These are phyloP conservation scores for Nebria salina DNA, from an alignment of 2,888 invertebrate species.

Conservation along the genomic window DNA sequence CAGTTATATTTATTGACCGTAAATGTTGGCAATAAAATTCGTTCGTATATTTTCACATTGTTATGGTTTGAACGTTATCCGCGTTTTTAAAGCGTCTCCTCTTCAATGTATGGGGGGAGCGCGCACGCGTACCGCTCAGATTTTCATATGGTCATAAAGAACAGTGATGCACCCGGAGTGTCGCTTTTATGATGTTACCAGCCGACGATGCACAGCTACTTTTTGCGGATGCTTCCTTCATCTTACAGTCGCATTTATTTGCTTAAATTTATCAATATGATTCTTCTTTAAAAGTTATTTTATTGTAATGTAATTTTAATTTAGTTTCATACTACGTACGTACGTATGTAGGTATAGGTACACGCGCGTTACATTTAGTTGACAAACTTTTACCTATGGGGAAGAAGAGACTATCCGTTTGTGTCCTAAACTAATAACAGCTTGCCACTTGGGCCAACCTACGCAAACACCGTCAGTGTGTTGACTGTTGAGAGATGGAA, in stretches of 20 bases:
- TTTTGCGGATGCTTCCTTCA: too few species aligned
- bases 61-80: conserved; percentile 11
- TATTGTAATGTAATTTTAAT: too few species aligned
- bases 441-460: conserved; percentile 5
- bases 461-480: conserved; percentile 6
- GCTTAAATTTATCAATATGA: too few species aligned
- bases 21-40: conserved; percentile 54
- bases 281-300: too few species aligned
- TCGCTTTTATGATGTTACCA: conserved; percentile 6
- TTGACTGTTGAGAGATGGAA: not conserved
- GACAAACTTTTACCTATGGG: not conserved
- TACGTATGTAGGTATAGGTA: not conserved
- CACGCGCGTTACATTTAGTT: not conserved
- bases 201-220: not conserved
- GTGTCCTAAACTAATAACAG: conserved; percentile 5
- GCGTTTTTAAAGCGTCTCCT: conserved; percentile 2
- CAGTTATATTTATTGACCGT: conserved; percentile 54
- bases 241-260: too few species aligned
- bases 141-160: conserved; percentile 20
- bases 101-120: not conserved
- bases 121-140: not conserved
- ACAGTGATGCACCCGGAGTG: not conserved
- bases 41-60: conserved; percentile 50
- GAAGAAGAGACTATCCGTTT: not conserved
- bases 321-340: too few species aligned